These are phyloP conservation scores for Hylaea fasciaria DNA, from an alignment of 2,888 invertebrate species.

Conservation along the genomic window DNA sequence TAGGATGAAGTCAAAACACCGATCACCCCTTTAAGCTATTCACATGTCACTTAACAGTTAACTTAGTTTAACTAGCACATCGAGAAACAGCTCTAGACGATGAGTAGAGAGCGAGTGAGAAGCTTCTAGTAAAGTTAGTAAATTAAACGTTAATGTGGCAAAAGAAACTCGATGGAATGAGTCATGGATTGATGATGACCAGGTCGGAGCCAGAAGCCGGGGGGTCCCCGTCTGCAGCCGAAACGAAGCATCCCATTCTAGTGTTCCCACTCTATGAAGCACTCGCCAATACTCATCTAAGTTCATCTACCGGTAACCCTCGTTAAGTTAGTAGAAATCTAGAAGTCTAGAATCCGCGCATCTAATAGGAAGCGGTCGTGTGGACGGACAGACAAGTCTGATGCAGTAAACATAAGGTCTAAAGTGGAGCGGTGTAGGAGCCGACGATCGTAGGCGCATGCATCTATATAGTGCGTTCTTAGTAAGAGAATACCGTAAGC, in stretches of 20 bases:
- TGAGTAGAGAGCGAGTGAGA: constrained; percentile 60
- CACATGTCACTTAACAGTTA: constrained; percentile 32
- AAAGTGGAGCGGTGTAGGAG: constrained; percentile 53
- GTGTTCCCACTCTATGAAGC: constrained; percentile 35
- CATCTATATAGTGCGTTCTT: constrained; percentile 70
- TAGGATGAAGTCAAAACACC: constrained; percentile 58
- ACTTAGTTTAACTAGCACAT: constrained; percentile 55
- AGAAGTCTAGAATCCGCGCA: constrained; percentile 12
- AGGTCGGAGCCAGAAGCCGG: constrained; percentile 47
- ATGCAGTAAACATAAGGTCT: constrained; percentile 53
- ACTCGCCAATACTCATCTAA: constrained; percentile 36
- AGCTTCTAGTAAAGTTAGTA: constrained; percentile 50
- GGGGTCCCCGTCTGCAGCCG: constrained; percentile 37
- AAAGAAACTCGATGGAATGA: constrained; percentile 53
- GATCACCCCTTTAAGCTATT: constrained; percentile 45
- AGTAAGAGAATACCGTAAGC: constrained; percentile 77
- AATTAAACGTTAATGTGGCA: constrained; percentile 49
- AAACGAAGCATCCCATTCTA: constrained; percentile 40
- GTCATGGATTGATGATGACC: constrained; percentile 49
- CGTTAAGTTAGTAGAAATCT: constrained; percentile 12
- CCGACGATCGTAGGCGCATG: constrained; percentile 61
- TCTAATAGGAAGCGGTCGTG: constrained; percentile 58
- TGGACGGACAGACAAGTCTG: constrained; percentile 72
- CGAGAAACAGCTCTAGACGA: constrained; percentile 60
- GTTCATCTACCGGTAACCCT: constrained; percentile 45